A percentile compares a stretch with the other conserved stretches of the same genome.
phyloP scores from a whole-genome alignment of 2,113 vertebrate genomes.

The Sturnira hondurensis region DNA sequence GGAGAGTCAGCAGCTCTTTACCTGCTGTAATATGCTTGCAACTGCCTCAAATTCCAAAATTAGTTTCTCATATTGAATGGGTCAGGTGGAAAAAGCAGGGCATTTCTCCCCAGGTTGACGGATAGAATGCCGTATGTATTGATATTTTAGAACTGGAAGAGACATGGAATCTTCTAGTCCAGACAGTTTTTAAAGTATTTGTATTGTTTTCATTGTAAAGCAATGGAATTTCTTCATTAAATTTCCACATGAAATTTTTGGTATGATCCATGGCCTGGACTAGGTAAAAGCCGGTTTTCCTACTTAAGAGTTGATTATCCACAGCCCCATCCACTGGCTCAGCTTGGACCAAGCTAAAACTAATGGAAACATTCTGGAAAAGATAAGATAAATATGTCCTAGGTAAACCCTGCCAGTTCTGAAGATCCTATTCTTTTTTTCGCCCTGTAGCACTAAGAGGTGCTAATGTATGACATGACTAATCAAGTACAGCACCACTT shows the following conservation, averaged over 20 bases:
- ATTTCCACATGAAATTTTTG: not conserved
- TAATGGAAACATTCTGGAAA: not conserved
- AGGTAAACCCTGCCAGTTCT: not conserved
- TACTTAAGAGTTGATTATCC: not conserved
- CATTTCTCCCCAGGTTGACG: not conserved
- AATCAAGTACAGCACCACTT: not conserved
- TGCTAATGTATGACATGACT: not conserved
- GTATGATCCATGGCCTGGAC: not conserved
- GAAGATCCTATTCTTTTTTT: not conserved
- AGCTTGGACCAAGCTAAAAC: not conserved
- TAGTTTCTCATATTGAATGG: not conserved
- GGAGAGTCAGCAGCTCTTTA: not conserved
- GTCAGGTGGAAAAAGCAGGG: not conserved
- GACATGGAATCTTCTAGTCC: not conserved
- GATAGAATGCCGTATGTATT: not conserved
- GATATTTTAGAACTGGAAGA: not conserved
- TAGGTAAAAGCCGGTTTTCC: not conserved
- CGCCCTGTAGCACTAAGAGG: not conserved
- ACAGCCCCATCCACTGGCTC: not conserved
- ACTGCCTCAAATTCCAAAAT: slow-evolving; percentile 3
- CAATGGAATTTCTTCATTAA: not conserved
- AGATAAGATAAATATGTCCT: not conserved
- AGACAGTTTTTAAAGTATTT: not conserved
- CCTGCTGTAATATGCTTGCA: not conserved
- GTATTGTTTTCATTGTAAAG: slow-evolving; percentile 16